These are phyloP conservation scores for Cryptophagus acutangulus DNA, from an alignment of 2,888 invertebrate species.

Conservation along the genomic window DNA sequence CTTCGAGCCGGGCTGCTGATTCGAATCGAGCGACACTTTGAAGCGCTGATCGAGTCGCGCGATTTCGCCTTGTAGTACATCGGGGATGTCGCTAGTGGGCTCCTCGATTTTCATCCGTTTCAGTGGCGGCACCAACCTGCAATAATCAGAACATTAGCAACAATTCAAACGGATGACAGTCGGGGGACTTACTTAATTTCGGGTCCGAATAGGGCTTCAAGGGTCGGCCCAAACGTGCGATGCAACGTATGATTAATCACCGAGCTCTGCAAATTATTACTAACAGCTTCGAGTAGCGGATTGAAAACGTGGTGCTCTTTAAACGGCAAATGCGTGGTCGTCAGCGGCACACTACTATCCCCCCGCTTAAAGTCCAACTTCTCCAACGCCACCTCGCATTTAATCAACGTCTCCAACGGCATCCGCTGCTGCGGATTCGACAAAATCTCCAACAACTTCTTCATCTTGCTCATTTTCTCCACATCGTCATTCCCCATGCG, in stretches of 20 bases:
- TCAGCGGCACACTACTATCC: constrained; percentile 53
- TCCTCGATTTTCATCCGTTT: constrained; percentile 70
- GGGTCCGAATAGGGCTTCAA: constrained; percentile 83
- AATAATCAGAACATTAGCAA: not conserved
- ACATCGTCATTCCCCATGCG: constrained; percentile 83
- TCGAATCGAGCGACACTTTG: constrained; percentile 61
- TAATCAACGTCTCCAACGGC: constrained; percentile 82
- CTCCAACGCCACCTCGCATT: constrained; percentile 90
- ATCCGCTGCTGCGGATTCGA: constrained; percentile 85
- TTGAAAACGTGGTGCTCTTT: constrained; percentile 75
- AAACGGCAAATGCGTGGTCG: constrained; percentile 44
- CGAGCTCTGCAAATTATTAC: constrained; percentile 73
- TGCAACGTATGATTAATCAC: constrained; percentile 88
- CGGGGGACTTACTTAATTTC: constrained; percentile 65
- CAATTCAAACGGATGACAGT: constrained; percentile 10
- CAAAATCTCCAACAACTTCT: constrained; percentile 84
- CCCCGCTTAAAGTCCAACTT: constrained; percentile 74
- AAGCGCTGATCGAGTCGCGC: constrained; percentile 87
- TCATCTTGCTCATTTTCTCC: constrained; percentile 91
- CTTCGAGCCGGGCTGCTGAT: constrained; percentile 63
- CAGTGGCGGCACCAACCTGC: constrained; percentile 65
- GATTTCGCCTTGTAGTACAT: constrained; percentile 90
- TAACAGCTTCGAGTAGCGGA: constrained; percentile 81
- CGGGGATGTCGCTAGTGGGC: constrained; percentile 72
- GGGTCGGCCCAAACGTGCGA: constrained; percentile 84